Base-by-base conservation (phyloP, 2,797 vertebrate genomes). In the Xiphophorus birchmanni region DNA sequence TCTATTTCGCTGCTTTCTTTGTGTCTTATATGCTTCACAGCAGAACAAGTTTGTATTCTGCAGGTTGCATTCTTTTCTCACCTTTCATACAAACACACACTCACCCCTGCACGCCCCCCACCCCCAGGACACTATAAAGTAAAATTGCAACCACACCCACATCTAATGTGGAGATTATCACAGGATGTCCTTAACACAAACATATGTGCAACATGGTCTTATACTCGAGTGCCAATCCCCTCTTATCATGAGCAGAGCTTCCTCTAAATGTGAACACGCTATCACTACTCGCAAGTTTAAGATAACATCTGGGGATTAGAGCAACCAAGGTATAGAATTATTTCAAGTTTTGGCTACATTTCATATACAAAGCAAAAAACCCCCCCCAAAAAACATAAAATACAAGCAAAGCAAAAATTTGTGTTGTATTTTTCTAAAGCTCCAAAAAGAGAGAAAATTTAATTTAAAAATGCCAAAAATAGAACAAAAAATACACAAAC, bases 121-220 rank as follows among this genome's bases (percentile, higher is more conserved):
- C 0, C 56, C 32, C 3, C 72, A 60, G 47, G 29, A 63, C 71
- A n/a, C 52, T 17, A 26, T 71, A 47, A 74, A 78, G 47, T 63
- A 42, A 73, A 72, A 80, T 56, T 79, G 76, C 67, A 76, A 85
- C 52, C 75, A 69, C 35, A 83, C 6, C 75, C 1, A 12, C 74
- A 81, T 82, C 74, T 50, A 73, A 87, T 67, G 74, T 52, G 85
- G 73, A 69, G 52, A 71, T n/a, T 80, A 74, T 76, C 84, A 74
- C 81, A 84, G 81, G 80, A 83, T 77, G 88, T 85, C 83, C 81
- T 90, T 88, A 77, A 89, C 86, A 86, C 89, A 90, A 89, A 91
- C 88, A 90, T 87, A 84, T 85, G 87, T 87, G 79, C 69, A 77
- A 67, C 73, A 75, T 74, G 45, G 81, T 82, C 12, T 72, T 67